Percentiles rank a stretch among this genome's conserved stretches.
Conservation (phyloP, 2,888 invertebrate species). For the Plebejus melissa region DNA sequence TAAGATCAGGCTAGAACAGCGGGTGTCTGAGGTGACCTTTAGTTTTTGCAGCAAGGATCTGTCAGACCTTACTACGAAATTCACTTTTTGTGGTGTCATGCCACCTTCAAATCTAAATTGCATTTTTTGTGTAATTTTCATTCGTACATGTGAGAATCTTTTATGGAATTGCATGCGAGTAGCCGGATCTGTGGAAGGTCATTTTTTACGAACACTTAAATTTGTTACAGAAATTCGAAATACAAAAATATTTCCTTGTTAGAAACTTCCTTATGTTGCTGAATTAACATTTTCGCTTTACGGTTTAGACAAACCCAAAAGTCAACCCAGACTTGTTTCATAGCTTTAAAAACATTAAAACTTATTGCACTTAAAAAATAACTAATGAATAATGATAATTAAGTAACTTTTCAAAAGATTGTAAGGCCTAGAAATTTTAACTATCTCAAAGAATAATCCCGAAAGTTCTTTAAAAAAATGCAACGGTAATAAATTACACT, state of each 20-base stretch:
- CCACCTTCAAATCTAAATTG: conserved; percentile 25
- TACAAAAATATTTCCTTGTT: background rate
- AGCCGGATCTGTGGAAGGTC: conserved; percentile 17
- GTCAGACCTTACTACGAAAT: conserved; percentile 26
- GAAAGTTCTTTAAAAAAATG: too few relatives aligned
- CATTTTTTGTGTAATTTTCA: conserved; percentile 22
- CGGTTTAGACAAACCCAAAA: too few relatives aligned
- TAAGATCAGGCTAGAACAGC: conserved; percentile 23
- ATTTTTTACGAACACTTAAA: background rate
- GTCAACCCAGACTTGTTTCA: too few relatives aligned
- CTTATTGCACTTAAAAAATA: too few relatives aligned
- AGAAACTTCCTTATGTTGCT: background rate
- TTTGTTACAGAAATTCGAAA: background rate
- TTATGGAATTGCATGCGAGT: conserved; percentile 21
- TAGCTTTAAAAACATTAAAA: too few relatives aligned
- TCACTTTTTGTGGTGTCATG: conserved; percentile 25
- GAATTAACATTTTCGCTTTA: background rate
- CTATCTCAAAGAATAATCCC: too few relatives aligned
- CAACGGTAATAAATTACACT: too few relatives aligned
- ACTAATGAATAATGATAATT: too few relatives aligned
- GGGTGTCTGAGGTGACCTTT: conserved; percentile 24
- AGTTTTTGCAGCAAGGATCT: conserved; percentile 21
- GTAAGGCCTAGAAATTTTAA: too few relatives aligned
- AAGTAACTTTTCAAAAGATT: too few relatives aligned
- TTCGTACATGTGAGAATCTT: conserved; percentile 19